Evolutionary conservation across 30 jellyfish, hydroid and myxozoan species (phyloP), one percentile per base, ranked within the genome.

Genomic region (Cassiopea andromeda): DNA sequence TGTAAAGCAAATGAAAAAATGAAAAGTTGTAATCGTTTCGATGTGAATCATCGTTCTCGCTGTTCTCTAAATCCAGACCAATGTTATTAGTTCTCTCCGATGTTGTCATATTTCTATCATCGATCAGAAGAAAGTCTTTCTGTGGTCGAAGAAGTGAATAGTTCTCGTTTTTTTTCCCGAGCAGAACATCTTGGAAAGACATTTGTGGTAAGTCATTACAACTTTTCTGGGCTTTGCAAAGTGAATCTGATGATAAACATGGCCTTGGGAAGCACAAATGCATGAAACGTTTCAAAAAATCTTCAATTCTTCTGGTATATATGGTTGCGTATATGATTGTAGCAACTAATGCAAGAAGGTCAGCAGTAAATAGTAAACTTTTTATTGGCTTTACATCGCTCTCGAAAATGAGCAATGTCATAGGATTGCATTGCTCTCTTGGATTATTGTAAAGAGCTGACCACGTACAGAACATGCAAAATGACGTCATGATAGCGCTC

Each of bases 401-500:
- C 80, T 91, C 91, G 54, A 91, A 76, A 67, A 95, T 77, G 44
- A 54, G 92, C 59, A 70, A 94, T 17, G 99, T 97, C 85, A 95
- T 13, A 14, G 99, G 99, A 68, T 95, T 95, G 69, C 99, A 95
- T 64, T 95, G 91, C 44, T 87, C 98, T 18, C 92, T 76, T 0
- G 99, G 99, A 81, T 95, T 95, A 81, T 90, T 90, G 79, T 90
- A 80, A 72, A 95, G 83, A 0, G 99, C 98, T 46, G 98, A 86
- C 99, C 99, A 95, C 12, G 99, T 95, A 77, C 93, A 85, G 73
- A 86, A 95, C 97, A 91, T 95, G 84, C 97, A 95, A 78, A 95
- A 91, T 86, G 97, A 86, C 85, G 98, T 95, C 89, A 95, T 93
- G 27, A 90, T 79, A 1, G 99, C 98, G 27, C 98, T 91, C 77